These are phyloP conservation scores for Oplegnathus fasciatus DNA, from an alignment of 2,113 vertebrate species.

Conservation along the genomic window DNA sequence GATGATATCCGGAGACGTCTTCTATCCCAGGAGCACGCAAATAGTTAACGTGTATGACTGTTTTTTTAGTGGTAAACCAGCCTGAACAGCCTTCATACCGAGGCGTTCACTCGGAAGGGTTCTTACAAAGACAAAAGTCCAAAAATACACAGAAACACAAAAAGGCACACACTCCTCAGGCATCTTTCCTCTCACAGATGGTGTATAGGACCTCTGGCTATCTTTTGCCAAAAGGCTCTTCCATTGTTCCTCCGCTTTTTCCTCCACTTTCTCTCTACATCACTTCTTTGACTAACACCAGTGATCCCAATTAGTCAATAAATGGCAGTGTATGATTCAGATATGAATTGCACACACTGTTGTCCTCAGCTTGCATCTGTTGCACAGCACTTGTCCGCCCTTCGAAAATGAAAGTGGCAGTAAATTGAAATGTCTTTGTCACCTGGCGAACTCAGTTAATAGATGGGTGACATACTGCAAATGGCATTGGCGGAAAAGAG, in stretches of 20 bases:
- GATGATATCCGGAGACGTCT: not conserved
- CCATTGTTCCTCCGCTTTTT: constrained; percentile 38
- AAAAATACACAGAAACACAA: constrained; percentile 38
- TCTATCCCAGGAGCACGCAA: not conserved
- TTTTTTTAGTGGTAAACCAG: constrained; percentile 5
- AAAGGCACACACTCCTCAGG: constrained; percentile 61
- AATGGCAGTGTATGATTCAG: not conserved
- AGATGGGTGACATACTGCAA: not conserved
- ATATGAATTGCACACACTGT: not conserved
- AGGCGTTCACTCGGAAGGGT: constrained; percentile 2
- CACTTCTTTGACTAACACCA: constrained; percentile 14
- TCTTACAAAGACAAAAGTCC: constrained; percentile 21
- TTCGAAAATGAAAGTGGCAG: not conserved
- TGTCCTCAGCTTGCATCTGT: not conserved
- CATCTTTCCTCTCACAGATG: constrained; percentile 77
- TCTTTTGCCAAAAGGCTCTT: constrained; percentile 57
- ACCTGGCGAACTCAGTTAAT: not conserved
- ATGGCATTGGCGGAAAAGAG: not conserved
- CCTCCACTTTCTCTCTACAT: constrained; percentile 12
- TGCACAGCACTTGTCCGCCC: not conserved
- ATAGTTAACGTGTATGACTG: not conserved
- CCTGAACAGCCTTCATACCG: not conserved
- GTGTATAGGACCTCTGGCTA: constrained; percentile 58
- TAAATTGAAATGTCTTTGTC: not conserved
- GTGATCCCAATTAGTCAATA: constrained; percentile 13